Percentiles rank a stretch among this genome's conserved stretches.
Conservation (phyloP, 2,797 vertebrate genomes). For the Erithacus rubecula region DNA sequence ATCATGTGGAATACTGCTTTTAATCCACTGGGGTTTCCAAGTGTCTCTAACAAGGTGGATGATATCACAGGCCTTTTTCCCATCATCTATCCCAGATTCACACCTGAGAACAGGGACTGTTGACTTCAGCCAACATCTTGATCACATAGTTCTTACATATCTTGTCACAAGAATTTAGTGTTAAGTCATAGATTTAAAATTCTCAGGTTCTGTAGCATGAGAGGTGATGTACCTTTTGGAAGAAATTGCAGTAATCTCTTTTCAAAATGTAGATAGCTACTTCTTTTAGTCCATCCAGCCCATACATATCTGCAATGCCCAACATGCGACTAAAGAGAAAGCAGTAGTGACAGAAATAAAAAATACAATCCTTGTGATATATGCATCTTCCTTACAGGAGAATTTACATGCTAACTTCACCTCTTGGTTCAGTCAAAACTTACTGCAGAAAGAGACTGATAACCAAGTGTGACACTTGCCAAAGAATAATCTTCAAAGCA, state of each 20-base stretch:
- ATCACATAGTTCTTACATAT: neutral
- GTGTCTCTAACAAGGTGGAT: neutral
- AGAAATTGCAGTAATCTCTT: constrained; percentile 91
- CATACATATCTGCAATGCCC: constrained; percentile 91
- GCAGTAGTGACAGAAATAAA: neutral
- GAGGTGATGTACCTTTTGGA: constrained; percentile 83
- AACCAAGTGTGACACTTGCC: neutral
- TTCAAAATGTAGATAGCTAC: constrained; percentile 89
- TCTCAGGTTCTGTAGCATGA: neutral
- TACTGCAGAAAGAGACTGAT: neutral
- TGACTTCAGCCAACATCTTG: neutral
- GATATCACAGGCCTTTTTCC: neutral
- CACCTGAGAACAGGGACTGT: neutral
- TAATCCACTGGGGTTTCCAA: neutral
- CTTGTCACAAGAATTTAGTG: neutral
- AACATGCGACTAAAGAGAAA: constrained; percentile 84
- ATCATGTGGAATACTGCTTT: neutral
- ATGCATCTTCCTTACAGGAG: neutral
- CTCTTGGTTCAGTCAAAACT: neutral
- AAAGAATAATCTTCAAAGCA: neutral
- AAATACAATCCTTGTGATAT: neutral
- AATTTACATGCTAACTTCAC: neutral
- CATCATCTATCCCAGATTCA: neutral
- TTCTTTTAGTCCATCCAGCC: constrained; percentile 90
- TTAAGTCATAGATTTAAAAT: neutral